These are phyloP conservation scores for Peromyscus melanophrys DNA, from an alignment of 2,797 vertebrate genomes.

Conservation along the genomic window DNA sequence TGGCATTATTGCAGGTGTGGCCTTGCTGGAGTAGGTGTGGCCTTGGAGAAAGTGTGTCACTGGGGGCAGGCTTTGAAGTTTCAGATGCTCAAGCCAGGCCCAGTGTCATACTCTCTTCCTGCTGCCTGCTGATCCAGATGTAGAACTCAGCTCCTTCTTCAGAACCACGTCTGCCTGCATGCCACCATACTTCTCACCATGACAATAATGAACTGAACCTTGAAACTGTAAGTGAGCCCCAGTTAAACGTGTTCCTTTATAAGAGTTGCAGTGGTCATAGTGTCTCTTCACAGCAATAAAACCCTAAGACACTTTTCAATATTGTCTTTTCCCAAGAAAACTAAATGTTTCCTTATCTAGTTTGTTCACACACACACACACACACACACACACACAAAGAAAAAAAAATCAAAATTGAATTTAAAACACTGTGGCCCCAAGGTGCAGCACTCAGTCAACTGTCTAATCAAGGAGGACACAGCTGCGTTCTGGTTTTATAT, in stretches of 20 bases:
- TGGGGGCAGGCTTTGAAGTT: background rate
- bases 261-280: background rate
- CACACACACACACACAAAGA: background rate
- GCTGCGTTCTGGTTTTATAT: background rate
- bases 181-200: too few relatives aligned
- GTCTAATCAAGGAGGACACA: slow-evolving; percentile 10
- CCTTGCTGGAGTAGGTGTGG: background rate
- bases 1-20: background rate
- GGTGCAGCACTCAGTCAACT: background rate
- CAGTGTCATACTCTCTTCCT: background rate
- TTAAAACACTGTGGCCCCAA: background rate
- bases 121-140: background rate
- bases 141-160: background rate
- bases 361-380: background rate
- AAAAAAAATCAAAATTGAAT: background rate
- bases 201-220: background rate
- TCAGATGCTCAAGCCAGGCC: background rate
- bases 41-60: background rate
- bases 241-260: background rate
- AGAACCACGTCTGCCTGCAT: background rate
- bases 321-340: slow-evolving; percentile 58
- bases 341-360: slow-evolving; percentile 25
- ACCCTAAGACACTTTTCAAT: background rate
- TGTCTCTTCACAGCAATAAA: background rate
- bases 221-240: too few relatives aligned